phyloP scores from a whole-genome alignment of 2,113 vertebrate genomes.

The Orthochromis malagaraziensis region DNA sequence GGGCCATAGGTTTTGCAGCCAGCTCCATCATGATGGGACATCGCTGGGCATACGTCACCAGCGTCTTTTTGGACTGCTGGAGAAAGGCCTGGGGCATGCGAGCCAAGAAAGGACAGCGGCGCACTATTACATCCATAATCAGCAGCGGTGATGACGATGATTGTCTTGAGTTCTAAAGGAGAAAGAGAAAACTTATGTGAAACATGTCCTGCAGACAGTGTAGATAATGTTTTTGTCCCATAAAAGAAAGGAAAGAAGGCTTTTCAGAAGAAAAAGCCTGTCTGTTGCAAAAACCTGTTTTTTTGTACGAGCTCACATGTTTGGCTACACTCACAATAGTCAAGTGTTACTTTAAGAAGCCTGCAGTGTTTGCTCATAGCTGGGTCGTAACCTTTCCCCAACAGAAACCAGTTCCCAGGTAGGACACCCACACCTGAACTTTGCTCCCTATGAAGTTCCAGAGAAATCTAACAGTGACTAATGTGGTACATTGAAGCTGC shows the following conservation, averaged over 20 bases:
- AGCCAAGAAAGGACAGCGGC: constrained; percentile 91
- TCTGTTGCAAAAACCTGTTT: background rate
- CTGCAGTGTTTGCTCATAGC: background rate
- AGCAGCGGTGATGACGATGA: background rate
- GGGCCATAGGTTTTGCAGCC: constrained; percentile 73
- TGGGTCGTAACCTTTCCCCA: background rate
- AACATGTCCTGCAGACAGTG: background rate
- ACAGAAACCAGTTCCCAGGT: background rate
- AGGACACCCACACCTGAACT: background rate
- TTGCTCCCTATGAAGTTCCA: background rate
- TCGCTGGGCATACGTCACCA: constrained; percentile 84
- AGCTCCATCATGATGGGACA: constrained; percentile 96
- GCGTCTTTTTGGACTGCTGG: constrained; percentile 86
- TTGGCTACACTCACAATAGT: background rate
- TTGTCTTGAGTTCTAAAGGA: constrained; percentile 34
- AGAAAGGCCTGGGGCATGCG: constrained; percentile 87
- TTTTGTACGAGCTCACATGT: accelerated
- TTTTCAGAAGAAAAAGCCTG: background rate
- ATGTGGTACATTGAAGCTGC: background rate
- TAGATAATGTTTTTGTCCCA: background rate
- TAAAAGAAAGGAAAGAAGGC: background rate
- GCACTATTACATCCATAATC: constrained; percentile 85
- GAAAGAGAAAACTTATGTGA: background rate
- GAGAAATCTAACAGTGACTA: background rate
- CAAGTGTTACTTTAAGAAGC: background rate